phyloP scores from a whole-genome alignment of 2,888 invertebrate genomes.

The Rhagium mordax region DNA sequence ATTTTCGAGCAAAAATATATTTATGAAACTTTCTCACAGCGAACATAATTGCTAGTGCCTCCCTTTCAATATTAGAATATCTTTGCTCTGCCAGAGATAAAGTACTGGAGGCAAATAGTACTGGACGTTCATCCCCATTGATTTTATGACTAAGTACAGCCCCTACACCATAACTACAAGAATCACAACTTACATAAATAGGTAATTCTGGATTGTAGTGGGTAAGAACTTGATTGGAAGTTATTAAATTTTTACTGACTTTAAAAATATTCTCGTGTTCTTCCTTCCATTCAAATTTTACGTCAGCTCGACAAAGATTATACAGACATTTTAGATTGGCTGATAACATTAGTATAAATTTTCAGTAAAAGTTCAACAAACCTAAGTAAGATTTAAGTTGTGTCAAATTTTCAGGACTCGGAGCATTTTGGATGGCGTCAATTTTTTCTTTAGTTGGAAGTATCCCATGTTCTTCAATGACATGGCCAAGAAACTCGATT shows the following conservation, averaged over 20 bases:
- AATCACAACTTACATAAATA: slow-evolving; percentile 54
- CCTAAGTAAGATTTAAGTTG: slow-evolving; percentile 34
- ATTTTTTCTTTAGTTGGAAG: slow-evolving; percentile 39
- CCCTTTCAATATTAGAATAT: slow-evolving; percentile 39
- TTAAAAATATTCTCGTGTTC: slow-evolving; percentile 46
- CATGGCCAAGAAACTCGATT: slow-evolving; percentile 54
- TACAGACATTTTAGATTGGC: slow-evolving; percentile 10
- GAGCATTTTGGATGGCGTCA: slow-evolving; percentile 29
- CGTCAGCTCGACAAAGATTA: slow-evolving; percentile 35
- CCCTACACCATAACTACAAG: slow-evolving; percentile 54
- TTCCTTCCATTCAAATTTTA: slow-evolving; percentile 36
- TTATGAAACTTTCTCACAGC: no score
- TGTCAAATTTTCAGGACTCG: slow-evolving; percentile 34
- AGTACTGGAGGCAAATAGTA: slow-evolving; percentile 59
- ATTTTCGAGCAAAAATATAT: no score
- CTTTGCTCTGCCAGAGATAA: slow-evolving; percentile 59
- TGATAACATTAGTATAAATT: slow-evolving; percentile 7
- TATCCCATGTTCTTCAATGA: slow-evolving; percentile 38
- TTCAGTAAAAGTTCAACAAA: slow-evolving; percentile 23
- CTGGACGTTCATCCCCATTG: slow-evolving; percentile 55
- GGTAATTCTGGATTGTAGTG: slow-evolving; percentile 48
- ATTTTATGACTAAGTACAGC: slow-evolving; percentile 54
- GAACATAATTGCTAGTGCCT: no score
- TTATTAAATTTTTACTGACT: slow-evolving; percentile 48
- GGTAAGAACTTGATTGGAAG: slow-evolving; percentile 42